Base-by-base conservation (phyloP, 1,140 invertebrate species). In the Leptonema lineaticorne region DNA sequence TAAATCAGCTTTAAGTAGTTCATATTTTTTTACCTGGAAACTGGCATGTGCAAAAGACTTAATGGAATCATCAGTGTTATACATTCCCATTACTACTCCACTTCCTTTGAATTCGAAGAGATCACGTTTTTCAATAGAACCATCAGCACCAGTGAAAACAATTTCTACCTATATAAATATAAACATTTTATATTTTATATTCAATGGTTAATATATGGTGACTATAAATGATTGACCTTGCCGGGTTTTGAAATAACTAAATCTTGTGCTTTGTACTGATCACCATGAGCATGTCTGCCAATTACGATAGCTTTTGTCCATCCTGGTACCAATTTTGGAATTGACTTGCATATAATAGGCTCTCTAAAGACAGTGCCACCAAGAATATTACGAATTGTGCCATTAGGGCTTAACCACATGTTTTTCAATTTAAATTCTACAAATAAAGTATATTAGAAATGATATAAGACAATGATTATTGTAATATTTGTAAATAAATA, bases 341-440 rank as follows among this genome's bases (percentile, higher is more conserved):
- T 94, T 75, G 89, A 94, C 76, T 92, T 87, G 79, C 93, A 96
- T 26, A 96, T 79, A 74, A 96, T 96, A 6, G 94, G 93, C 77
- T 95, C 94, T 53, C 94, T 84, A 80, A 96, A 96, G 14, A 95
- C 93, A 0, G 93, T 95, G 1, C 93, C 93, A 4, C 93, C 93
- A 14, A 96, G 81, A 74, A 96, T 95, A 78, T 96, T 95, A 75
- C 94, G 84, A 74, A 96, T 94, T 0, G 94, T 95, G 16, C 94
- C 94, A 79, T 96, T 96, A 0, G 94, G 94, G 65, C 90, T 92
- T 14, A 89, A 84, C 93, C 93, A 96, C 94, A 96, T 96, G 78
- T 94, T 92, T 79, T 96, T 96, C 73, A 96, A 78, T 62, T 94
- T 93, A 78, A 95, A 96, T 82, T 96, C 94, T 92, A 77, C 7